phyloP scores from a whole-genome alignment of 2,113 vertebrate species.

The Labeo rohita region DNA sequence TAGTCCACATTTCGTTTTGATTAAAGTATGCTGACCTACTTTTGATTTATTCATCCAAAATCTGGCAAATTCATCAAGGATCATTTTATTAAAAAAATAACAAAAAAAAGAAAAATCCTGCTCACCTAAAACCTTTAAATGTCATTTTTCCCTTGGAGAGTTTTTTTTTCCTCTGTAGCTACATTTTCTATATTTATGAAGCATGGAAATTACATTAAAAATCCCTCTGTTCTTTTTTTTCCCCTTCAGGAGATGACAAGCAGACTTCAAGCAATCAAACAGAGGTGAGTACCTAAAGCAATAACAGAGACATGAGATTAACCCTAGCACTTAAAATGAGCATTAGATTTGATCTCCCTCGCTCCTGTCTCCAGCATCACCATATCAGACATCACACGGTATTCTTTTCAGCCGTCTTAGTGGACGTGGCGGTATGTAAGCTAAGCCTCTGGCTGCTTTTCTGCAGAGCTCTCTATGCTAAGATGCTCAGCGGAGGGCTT shows the following conservation, averaged over 20 bases:
- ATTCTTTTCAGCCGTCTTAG: neutral
- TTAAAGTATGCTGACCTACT: too few species aligned
- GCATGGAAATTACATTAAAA: neutral
- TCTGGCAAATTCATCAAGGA: too few species aligned
- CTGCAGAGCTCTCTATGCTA: constrained; percentile 28
- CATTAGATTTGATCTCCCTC: constrained; percentile 1
- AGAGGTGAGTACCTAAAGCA: constrained; percentile 75
- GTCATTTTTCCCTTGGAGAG: too few species aligned
- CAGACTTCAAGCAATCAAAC: constrained; percentile 76
- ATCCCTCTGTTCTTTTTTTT: neutral
- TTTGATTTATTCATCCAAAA: too few species aligned
- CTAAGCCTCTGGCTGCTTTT: constrained; percentile 4
- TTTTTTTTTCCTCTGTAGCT: neutral
- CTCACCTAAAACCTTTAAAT: too few species aligned
- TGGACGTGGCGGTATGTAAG: neutral
- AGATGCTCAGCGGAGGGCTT: neutral
- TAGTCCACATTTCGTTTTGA: too few species aligned
- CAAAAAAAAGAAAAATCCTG: too few species aligned
- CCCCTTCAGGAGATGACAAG: constrained; percentile 75
- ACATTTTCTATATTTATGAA: neutral
- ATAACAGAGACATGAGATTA: neutral
- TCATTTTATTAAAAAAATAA: too few species aligned
- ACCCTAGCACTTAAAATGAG: constrained; percentile 28
- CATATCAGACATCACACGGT: constrained; percentile 13
- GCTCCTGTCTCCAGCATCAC: neutral